phyloP scores from a whole-genome alignment of 2,888 invertebrate genomes.

The Dione vanillae region DNA sequence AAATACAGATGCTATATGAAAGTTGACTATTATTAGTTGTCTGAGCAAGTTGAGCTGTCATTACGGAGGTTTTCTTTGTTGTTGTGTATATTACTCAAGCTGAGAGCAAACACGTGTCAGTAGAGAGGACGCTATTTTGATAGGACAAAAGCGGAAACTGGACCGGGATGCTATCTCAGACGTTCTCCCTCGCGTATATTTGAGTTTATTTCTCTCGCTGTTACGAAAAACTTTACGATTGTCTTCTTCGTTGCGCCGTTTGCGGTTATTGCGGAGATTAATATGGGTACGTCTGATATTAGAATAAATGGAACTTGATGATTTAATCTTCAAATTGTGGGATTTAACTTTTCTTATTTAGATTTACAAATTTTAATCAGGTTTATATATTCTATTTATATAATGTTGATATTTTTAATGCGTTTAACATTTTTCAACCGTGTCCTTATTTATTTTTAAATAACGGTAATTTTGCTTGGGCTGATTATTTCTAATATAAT shows the following conservation, averaged over 20 bases:
- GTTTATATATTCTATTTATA: background rate
- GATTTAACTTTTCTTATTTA: constrained; percentile 1
- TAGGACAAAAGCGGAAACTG: constrained; percentile 70
- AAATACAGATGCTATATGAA: too few species aligned
- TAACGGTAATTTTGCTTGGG: too few species aligned
- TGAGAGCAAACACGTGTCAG: constrained; percentile 38
- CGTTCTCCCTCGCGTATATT: constrained; percentile 36
- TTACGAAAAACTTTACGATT: constrained; percentile 39
- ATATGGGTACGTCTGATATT: constrained; percentile 6
- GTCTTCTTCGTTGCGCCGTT: constrained; percentile 29
- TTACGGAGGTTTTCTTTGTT: constrained; percentile 40
- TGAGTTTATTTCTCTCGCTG: constrained; percentile 40
- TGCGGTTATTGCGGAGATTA: constrained; percentile 37
- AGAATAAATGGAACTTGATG: constrained; percentile 16
- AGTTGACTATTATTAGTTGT: constrained; percentile 27
- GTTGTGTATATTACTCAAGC: constrained; percentile 22
- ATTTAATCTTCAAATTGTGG: constrained; percentile 19
- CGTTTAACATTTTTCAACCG: background rate
- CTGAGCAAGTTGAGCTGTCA: constrained; percentile 37
- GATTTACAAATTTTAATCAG: background rate
- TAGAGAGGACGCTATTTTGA: constrained; percentile 64
- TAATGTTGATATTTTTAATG: background rate
- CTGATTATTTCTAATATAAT: too few species aligned
- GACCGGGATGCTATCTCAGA: constrained; percentile 54
- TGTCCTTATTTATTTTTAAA: too few species aligned